A percentile compares a stretch with the other conserved stretches of the same genome.
Conservation (phyloP, 2,888 invertebrate genomes). For the Sesia apiformis region DNA sequence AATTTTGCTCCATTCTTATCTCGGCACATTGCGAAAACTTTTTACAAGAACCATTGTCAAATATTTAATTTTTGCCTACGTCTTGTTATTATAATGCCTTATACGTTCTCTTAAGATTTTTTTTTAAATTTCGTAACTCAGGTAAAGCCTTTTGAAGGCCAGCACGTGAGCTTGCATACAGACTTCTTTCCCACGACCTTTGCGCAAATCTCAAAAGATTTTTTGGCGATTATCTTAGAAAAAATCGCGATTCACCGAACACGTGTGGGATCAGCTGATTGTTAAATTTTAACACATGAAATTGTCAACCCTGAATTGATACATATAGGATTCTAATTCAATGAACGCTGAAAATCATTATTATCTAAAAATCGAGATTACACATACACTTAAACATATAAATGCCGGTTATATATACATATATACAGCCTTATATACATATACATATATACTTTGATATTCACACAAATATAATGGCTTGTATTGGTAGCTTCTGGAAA, state of each 20-base stretch:
- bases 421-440: not conserved
- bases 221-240: conserved; percentile 38
- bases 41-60: no score
- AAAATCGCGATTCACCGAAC: conserved; percentile 47
- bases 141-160: conserved; percentile 23
- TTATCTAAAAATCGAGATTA: no score
- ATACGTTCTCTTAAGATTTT: not conserved
- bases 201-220: conserved; percentile 42
- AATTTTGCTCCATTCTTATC: no score
- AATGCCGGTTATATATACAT: no score
- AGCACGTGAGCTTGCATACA: conserved; percentile 36
- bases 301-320: not conserved
- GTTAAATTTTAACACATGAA: not conserved
- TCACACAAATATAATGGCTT: not conserved
- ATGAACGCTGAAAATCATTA: no score
- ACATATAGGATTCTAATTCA: not conserved
- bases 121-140: conserved; percentile 25
- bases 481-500: not conserved
- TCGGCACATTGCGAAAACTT: no score
- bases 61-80: no score
- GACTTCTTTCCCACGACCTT: conserved; percentile 48
- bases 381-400: not conserved
- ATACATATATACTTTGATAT: no score
- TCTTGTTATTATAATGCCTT: no score
- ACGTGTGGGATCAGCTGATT: conserved; percentile 57